Evolutionary conservation across 2,113 vertebrate genomes (phyloP).

Genomic region (Suncus etruscus): DNA sequence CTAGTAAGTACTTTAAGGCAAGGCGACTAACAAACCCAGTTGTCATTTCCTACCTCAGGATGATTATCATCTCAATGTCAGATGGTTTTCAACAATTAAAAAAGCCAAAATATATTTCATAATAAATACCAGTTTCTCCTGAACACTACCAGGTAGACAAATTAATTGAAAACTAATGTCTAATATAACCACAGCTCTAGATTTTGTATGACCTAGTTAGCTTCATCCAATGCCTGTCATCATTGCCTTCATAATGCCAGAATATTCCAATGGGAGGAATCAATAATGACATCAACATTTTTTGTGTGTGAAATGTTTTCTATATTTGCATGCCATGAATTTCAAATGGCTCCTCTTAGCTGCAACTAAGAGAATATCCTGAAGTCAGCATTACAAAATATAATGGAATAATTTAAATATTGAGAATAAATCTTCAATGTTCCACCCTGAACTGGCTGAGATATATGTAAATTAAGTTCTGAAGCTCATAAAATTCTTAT

Average conservation of each 20-base stretch:
- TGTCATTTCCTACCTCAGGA: not conserved
- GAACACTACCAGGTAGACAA: not conserved
- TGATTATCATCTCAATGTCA: not conserved
- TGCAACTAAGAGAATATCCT: not conserved
- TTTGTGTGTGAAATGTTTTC: conserved; percentile 10
- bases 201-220: not conserved
- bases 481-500: conserved; percentile 17
- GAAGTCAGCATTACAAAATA: conserved; percentile 32
- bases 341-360: conserved; percentile 32
- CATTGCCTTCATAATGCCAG: not conserved
- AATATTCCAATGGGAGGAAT: conserved; percentile 4
- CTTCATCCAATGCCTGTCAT: not conserved
- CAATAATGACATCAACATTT: not conserved
- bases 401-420: not conserved
- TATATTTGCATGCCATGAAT: conserved; percentile 39
- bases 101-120: conserved; percentile 16
- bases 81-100: not conserved
- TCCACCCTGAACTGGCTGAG: not conserved
- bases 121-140: not conserved
- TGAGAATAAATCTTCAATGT: not conserved
- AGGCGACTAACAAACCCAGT: not conserved
- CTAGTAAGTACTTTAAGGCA: not conserved
- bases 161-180: conserved; percentile 19
- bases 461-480: conserved; percentile 44
- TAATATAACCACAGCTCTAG: not conserved